Conservation (phyloP, 37 sponge, comb jelly and placozoan species). For the Theonella swinhoei region DNA sequence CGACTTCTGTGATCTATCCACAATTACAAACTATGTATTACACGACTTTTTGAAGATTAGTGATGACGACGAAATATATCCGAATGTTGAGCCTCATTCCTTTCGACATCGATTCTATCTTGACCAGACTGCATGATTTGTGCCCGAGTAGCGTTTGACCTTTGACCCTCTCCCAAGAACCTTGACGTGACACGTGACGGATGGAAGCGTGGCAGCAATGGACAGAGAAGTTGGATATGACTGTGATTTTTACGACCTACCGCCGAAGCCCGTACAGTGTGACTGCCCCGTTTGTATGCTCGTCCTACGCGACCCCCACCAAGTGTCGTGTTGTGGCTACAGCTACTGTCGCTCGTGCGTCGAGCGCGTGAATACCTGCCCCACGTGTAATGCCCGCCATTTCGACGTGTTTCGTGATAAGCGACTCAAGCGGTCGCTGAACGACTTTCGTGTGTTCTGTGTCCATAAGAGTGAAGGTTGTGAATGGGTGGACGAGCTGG, state of each 20-base stretch:
- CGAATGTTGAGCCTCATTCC: no score
- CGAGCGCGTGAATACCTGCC: conserved; percentile 12
- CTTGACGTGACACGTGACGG: background rate
- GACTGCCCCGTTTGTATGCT: conserved; percentile 1
- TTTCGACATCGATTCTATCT: no score
- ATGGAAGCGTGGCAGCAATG: background rate
- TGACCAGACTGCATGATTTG: no score
- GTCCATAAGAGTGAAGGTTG: background rate
- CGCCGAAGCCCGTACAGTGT: background rate
- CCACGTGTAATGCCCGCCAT: background rate
- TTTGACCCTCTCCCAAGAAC: no score
- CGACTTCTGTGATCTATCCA: no score
- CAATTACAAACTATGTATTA: no score
- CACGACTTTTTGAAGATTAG: no score
- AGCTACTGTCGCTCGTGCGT: conserved; percentile 4
- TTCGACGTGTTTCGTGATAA: conserved; percentile 9
- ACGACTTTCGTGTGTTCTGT: background rate
- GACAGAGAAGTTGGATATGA: background rate
- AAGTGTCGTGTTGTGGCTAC: background rate
- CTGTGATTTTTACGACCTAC: background rate
- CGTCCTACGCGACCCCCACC: background rate
- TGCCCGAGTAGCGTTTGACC: no score
- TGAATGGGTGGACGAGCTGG: conserved; percentile 28
- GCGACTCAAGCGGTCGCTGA: background rate
- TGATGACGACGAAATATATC: no score